phyloP scores from a whole-genome alignment of 2,888 invertebrate genomes.

The Trachelus iudaicus region DNA sequence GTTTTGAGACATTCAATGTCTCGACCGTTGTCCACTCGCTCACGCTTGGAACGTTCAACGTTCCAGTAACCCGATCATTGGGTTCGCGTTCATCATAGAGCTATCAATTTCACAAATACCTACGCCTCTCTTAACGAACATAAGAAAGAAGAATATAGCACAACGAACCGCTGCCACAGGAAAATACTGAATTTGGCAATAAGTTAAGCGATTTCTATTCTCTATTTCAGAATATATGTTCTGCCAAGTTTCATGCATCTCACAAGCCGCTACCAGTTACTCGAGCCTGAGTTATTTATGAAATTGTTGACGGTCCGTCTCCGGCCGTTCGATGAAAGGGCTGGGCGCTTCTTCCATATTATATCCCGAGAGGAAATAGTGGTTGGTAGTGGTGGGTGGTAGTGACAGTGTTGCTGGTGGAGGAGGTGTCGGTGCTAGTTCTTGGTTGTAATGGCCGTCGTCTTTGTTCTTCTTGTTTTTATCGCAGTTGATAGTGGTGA shows the following conservation, averaged over 20 bases:
- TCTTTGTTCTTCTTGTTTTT: constrained; percentile 19
- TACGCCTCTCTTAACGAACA: constrained; percentile 27
- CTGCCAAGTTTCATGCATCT: constrained; percentile 41
- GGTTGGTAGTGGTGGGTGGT: constrained; percentile 23
- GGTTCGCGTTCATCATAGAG: constrained; percentile 20
- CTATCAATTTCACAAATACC: constrained; percentile 42
- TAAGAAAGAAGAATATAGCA: constrained; percentile 40
- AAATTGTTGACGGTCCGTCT: constrained; percentile 40
- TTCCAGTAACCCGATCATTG: constrained; percentile 27
- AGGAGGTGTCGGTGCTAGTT: constrained; percentile 37
- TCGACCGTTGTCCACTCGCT: constrained; percentile 33
- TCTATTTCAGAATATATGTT: constrained; percentile 28
- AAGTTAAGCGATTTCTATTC: constrained; percentile 54
- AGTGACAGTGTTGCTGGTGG: constrained; percentile 30
- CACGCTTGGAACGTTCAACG: constrained; percentile 25
- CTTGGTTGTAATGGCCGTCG: constrained; percentile 8
- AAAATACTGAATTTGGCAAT: constrained; percentile 65
- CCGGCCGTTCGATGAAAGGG: constrained; percentile 33
- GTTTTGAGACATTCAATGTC: constrained; percentile 26
- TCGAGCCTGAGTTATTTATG: constrained; percentile 37
- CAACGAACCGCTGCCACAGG: constrained; percentile 49
- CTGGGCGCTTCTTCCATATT: constrained; percentile 33
- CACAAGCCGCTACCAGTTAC: constrained; percentile 50
- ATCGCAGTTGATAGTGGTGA: constrained; percentile 44
- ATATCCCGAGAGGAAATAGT: constrained; percentile 30